Evolutionary conservation across 2,888 invertebrate species (phyloP), one percentile per base, ranked within the genome.

Genomic region (Synergus japonicus): DNA sequence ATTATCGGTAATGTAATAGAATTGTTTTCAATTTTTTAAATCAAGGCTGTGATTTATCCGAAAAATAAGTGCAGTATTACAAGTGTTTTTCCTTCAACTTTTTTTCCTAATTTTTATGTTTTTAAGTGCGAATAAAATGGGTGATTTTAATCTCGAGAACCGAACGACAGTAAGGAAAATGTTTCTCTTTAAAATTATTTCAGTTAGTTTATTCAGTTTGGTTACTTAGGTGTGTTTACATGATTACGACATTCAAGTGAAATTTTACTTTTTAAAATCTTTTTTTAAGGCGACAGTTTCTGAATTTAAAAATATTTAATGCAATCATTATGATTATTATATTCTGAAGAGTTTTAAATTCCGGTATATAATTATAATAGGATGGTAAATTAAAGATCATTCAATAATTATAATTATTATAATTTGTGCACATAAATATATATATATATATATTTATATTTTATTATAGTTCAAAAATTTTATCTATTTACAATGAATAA

Each of bases 361-460:
- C 4, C 37, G 37, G 4, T 37, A 37, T 37, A 4, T 37, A 37
- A 37, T 37, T 22, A 22, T 22, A 22, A 22, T 22, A 37, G 4
- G 37, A 37, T 37, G 37, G 37, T 37, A 37, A 37, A 37, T 37
- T 37, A 37, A 4, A 37, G 37, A 37, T 4, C 1, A 37, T 37
- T 37, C 2, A 37, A 37, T 37, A 37, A 2, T 37, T 37, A 2
- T 37, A 37, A 58, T 63, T 18, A 37, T 37, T 78, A 63, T 44
- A 64, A 29, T 76, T 65, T 22, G 0, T 76, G n/a, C 5, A 54
- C 76, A 43, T 63, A 76, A 76, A 76, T 15, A 22, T 22, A 22
- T 22, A 22, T n/a, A n/a, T n/a, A n/a, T n/a, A n/a, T n/a, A n/a
- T n/a, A n/a, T n/a, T n/a, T n/a, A n/a, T n/a, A n/a, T n/a, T n/a